Evolutionary conservation across 1,140 invertebrate species (phyloP).

Genomic region (Cheumatopsyche charites): DNA sequence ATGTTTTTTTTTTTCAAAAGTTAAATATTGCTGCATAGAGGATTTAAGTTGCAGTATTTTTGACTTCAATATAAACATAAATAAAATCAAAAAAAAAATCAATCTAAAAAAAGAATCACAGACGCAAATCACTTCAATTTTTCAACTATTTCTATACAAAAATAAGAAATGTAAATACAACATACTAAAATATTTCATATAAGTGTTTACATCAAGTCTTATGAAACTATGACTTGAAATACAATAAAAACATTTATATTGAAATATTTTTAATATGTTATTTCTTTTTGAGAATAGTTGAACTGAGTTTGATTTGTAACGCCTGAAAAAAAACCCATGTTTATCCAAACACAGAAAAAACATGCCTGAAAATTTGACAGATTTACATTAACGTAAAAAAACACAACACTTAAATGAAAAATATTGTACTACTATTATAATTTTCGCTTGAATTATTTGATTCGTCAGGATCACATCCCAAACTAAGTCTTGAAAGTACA

Average conservation of each 20-base stretch:
- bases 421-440: conserved; percentile 9
- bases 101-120: background rate
- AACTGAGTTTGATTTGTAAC: background rate
- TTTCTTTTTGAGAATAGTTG: background rate
- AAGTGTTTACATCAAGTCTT: no score
- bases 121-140: no score
- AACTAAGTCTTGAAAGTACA: conserved; percentile 29
- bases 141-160: no score
- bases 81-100: background rate
- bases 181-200: background rate
- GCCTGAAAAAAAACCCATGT: no score
- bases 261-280: no score
- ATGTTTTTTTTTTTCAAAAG: no score
- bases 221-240: no score
- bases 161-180: background rate
- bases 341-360: no score
- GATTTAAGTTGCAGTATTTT: no score
- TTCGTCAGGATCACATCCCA: background rate
- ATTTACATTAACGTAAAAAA: background rate
- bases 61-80: background rate
- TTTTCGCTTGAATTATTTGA: conserved; percentile 36
- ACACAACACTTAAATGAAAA: background rate
- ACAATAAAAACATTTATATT: no score
- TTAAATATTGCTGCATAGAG: no score
- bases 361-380: background rate